Conservation (phyloP, 1,140 invertebrate genomes). For the Globodera rostochiensis region DNA sequence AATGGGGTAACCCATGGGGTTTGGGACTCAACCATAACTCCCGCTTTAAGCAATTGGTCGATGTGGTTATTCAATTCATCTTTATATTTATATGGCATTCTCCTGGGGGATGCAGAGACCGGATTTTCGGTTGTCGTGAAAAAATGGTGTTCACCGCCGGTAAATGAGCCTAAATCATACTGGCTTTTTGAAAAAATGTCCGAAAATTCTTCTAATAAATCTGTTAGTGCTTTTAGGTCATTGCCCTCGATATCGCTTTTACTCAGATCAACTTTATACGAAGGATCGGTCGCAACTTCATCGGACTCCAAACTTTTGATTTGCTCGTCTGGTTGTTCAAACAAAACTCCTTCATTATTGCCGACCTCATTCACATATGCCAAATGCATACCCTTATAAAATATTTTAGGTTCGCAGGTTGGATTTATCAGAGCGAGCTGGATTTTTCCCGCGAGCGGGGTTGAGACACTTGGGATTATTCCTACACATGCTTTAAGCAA, state of each 20-base stretch:
- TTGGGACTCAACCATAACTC: slow-evolving; percentile 13
- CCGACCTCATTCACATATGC: background rate
- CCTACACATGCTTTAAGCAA: too few relatives aligned
- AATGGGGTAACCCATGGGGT: slow-evolving; percentile 12
- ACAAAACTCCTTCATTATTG: background rate
- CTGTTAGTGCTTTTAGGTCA: background rate
- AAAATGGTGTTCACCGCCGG: background rate
- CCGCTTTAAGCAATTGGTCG: background rate
- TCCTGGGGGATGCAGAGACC: background rate
- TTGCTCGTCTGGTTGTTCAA: background rate
- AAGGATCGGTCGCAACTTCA: background rate
- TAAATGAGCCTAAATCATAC: slow-evolving; percentile 11
- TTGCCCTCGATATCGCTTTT: background rate
- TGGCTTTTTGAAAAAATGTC: slow-evolving; percentile 10
- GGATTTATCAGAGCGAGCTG: too few relatives aligned
- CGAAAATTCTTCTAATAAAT: slow-evolving; percentile 7
- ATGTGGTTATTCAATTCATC: background rate
- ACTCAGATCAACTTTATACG: background rate
- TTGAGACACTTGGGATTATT: too few relatives aligned
- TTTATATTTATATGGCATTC: slow-evolving; percentile 19
- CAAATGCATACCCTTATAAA: background rate
- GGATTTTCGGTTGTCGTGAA: slow-evolving; percentile 17
- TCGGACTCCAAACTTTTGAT: background rate
- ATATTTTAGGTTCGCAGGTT: too few relatives aligned
- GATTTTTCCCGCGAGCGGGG: too few relatives aligned